Conservation (phyloP, 30 jellyfish, hydroid and myxozoan species). For the Chrysaora quinquecirrha region DNA sequence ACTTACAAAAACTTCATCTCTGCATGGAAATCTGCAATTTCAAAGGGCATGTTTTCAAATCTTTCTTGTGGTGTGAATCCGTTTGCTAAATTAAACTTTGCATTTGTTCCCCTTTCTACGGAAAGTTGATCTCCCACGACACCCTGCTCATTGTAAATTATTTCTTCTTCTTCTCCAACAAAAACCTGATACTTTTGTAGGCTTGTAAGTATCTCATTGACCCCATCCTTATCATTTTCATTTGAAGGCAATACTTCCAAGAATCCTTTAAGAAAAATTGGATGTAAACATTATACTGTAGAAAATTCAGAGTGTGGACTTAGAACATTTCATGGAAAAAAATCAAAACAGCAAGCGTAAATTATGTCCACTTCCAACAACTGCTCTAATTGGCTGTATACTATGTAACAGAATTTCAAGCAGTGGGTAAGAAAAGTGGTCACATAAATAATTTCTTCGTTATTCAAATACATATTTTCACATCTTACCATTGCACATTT, state of each 20-base stretch:
- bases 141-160: background rate
- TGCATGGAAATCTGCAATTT: constrained; percentile 27
- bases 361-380: too few species aligned
- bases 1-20: constrained; percentile 36
- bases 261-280: too few species aligned
- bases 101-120: constrained; percentile 21
- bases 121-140: constrained; percentile 7
- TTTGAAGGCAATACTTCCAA: too few species aligned
- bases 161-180: constrained; percentile 6
- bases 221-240: too few species aligned
- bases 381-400: too few species aligned
- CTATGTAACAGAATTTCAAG: too few species aligned
- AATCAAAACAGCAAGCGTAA: too few species aligned
- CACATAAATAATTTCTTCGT: too few species aligned
- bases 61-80: constrained; percentile 40
- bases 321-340: too few species aligned
- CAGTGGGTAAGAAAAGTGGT: too few species aligned
- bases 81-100: background rate
- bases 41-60: constrained; percentile 27
- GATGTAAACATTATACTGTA: too few species aligned
- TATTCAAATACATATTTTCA: background rate
- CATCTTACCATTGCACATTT: background rate
- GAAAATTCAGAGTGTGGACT: too few species aligned
- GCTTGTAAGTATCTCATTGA: constrained; percentile 15
- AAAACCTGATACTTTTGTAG: constrained; percentile 23